Evolutionary conservation across 2,113 vertebrate genomes (phyloP).

Genomic region (Rhea americana): DNA sequence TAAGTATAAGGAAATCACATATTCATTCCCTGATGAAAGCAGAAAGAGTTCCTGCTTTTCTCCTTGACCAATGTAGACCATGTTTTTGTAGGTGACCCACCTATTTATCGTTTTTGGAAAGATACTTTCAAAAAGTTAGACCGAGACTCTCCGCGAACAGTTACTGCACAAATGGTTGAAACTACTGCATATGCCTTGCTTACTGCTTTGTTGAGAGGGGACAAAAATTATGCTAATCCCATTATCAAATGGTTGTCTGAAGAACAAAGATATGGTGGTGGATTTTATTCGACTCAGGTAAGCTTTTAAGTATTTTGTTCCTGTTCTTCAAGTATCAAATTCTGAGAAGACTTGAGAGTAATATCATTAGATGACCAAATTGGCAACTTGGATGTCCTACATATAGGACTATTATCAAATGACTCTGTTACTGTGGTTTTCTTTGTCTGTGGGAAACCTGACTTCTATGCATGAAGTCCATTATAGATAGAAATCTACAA

Average conservation of each 20-base stretch:
- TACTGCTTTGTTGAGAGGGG: conserved; percentile 75
- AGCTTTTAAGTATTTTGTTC: not conserved
- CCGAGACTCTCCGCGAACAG: conserved; percentile 57
- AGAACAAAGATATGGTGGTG: conserved; percentile 87
- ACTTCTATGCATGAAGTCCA: not conserved
- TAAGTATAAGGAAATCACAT: rapidly evolving
- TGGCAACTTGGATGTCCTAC: not conserved
- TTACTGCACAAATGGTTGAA: conserved; percentile 84
- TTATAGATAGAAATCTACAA: not conserved
- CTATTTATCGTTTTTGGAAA: conserved; percentile 85
- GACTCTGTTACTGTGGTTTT: not conserved
- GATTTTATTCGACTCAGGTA: conserved; percentile 90
- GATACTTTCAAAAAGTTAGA: conserved; percentile 57
- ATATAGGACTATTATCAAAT: not conserved
- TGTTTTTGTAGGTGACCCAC: conserved; percentile 75
- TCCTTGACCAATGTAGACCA: not conserved
- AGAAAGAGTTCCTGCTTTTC: not conserved
- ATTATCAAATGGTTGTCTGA: conserved; percentile 89
- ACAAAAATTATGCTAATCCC: conserved; percentile 80
- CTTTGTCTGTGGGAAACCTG: not conserved
- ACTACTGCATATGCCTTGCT: conserved; percentile 88
- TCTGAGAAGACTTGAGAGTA: not conserved
- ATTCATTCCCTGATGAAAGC: not conserved
- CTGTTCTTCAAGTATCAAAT: not conserved
- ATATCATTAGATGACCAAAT: not conserved